phyloP scores from a whole-genome alignment of 2,888 invertebrate species.

The Acanthosepion lycidas region DNA sequence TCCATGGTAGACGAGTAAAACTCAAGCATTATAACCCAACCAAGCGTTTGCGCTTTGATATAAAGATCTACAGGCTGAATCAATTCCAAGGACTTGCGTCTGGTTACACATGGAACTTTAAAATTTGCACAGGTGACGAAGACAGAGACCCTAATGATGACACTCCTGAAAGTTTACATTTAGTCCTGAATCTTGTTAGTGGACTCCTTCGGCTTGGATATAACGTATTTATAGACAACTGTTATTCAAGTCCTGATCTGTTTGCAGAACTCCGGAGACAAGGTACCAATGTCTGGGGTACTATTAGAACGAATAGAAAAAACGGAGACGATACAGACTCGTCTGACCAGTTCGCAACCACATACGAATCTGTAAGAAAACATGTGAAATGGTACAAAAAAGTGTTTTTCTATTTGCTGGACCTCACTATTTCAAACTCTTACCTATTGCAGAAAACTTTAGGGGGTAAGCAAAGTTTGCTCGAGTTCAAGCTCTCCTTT shows the following conservation, averaged over 20 bases:
- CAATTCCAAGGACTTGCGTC: neutral
- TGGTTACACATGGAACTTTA: neutral
- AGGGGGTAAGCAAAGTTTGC: neutral
- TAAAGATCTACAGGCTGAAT: neutral
- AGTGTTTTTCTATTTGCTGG: neutral
- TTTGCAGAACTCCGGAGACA: neutral
- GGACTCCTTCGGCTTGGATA: neutral
- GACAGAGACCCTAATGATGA: neutral
- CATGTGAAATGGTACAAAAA: slow-evolving; percentile 16
- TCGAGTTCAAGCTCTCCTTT: neutral
- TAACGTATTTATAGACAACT: too few relatives aligned
- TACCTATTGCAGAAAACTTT: neutral
- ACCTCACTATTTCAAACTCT: neutral
- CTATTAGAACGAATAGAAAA: neutral
- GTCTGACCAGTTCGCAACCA: neutral
- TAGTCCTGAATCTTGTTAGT: neutral
- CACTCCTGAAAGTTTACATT: neutral
- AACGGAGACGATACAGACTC: neutral
- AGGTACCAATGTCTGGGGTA: neutral
- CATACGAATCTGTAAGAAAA: neutral
- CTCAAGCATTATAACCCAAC: neutral
- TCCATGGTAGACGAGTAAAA: neutral
- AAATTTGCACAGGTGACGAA: neutral
- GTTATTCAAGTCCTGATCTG: neutral
- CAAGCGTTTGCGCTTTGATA: neutral